phyloP scores from a whole-genome alignment of 2,113 vertebrate genomes.

The Plecturocebus donacophilus region DNA sequence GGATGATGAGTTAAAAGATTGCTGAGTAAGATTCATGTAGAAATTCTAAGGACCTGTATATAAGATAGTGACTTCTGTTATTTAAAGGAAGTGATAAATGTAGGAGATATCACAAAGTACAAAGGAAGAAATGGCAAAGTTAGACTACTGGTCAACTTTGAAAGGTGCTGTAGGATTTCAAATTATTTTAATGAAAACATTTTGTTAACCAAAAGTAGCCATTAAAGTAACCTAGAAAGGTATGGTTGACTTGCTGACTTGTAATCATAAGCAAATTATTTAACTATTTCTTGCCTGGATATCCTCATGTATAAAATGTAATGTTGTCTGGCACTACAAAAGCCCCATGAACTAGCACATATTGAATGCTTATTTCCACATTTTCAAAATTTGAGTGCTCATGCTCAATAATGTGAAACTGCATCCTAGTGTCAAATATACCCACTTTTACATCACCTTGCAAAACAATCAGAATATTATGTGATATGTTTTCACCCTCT shows the following conservation, averaged over 20 bases:
- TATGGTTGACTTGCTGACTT: conserved; percentile 20
- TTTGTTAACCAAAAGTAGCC: neutral
- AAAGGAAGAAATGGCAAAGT: conserved; percentile 31
- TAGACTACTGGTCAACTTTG: neutral
- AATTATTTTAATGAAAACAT: conserved; percentile 16
- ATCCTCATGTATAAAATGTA: conserved; percentile 52
- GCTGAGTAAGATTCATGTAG: neutral
- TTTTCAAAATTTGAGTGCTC: conserved; percentile 28
- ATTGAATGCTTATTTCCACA: neutral
- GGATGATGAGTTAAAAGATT: conserved; percentile 7
- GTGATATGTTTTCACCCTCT: neutral
- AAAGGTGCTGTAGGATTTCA: neutral
- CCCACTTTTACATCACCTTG: neutral
- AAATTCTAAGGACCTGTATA: neutral
- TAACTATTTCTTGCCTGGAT: neutral
- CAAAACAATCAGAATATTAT: neutral
- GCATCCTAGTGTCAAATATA: conserved; percentile 7
- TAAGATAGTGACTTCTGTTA: neutral
- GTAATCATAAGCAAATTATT: conserved; percentile 16
- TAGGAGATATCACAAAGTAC: conserved; percentile 1
- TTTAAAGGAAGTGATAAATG: conserved; percentile 36
- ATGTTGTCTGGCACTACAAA: conserved; percentile 22
- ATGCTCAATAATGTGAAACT: conserved; percentile 5
- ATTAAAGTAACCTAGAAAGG: neutral
- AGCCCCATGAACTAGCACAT: neutral